Evolutionary conservation across 2,888 invertebrate genomes (phyloP).

Genomic region (Drosophila anceps): DNA sequence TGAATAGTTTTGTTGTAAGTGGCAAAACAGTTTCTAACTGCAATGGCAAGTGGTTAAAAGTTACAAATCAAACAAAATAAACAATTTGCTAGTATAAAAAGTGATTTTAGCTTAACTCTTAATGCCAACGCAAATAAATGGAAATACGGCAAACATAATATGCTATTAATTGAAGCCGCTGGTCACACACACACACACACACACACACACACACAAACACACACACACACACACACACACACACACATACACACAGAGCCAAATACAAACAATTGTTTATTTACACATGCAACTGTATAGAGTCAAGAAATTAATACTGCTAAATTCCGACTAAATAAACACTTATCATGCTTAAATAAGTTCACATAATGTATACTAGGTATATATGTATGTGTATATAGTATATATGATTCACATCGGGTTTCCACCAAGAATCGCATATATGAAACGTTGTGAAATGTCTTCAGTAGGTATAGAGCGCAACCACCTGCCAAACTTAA

Average conservation of each 20-base stretch:
- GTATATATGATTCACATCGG: neutral
- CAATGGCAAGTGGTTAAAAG: slow-evolving; percentile 26
- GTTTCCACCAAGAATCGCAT: no score
- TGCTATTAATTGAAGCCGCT: slow-evolving; percentile 55
- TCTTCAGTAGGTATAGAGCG: no score
- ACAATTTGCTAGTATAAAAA: slow-evolving; percentile 34
- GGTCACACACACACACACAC: slow-evolving; percentile 23
- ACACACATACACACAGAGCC: neutral
- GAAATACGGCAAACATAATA: slow-evolving; percentile 35
- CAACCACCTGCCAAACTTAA: no score
- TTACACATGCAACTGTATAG: slow-evolving; percentile 9
- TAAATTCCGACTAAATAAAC: slow-evolving; percentile 13
- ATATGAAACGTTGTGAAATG: no score
- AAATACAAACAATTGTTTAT: slow-evolving; percentile 13
- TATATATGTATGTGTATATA: slow-evolving; percentile 3
- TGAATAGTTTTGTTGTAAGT: slow-evolving; percentile 8
- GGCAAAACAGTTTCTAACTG: slow-evolving; percentile 1
- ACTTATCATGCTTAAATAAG: slow-evolving; percentile 15
- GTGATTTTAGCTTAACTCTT: slow-evolving; percentile 41
- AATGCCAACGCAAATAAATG: slow-evolving; percentile 49
- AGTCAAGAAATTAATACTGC: slow-evolving; percentile 40
- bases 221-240: no score
- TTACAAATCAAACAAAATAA: slow-evolving; percentile 23
- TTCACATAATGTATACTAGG: neutral
- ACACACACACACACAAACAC: neutral